phyloP scores from a whole-genome alignment of 2,113 vertebrate species.

The Microcebus lehilahytsara region DNA sequence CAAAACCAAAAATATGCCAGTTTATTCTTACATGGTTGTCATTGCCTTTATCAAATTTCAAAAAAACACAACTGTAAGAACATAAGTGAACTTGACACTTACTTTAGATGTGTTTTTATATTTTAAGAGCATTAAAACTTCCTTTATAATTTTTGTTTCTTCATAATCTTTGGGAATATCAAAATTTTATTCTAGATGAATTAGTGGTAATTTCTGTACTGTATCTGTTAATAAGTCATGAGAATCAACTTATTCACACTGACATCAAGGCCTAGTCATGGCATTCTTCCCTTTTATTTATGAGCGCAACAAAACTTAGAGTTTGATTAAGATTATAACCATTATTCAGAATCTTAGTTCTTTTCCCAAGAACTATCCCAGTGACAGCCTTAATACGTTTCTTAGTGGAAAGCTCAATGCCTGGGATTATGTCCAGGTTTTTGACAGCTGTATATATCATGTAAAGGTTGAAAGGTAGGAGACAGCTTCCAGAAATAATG shows the following conservation, averaged over 20 bases:
- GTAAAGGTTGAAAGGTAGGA: conserved; percentile 73
- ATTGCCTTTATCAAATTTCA: background rate
- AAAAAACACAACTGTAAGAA: background rate
- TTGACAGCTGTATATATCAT: conserved; percentile 80
- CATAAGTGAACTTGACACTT: background rate
- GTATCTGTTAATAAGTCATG: background rate
- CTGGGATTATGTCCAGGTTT: conserved; percentile 66
- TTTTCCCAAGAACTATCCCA: conserved; percentile 36
- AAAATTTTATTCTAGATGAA: background rate
- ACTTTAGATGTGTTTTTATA: background rate
- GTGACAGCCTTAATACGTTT: conserved; percentile 47
- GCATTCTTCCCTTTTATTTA: background rate
- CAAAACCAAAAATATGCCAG: background rate
- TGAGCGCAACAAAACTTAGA: background rate
- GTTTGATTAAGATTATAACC: background rate
- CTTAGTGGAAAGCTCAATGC: conserved; percentile 56
- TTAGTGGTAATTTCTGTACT: background rate
- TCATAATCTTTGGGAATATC: background rate
- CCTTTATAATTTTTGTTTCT: background rate
- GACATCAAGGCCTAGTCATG: background rate
- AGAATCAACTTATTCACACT: background rate
- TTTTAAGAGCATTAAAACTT: background rate
- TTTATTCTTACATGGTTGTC: background rate
- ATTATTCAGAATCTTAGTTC: conserved; percentile 40
- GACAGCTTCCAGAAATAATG: conserved; percentile 80